These are phyloP conservation scores for Clarias macrocephalus DNA, from an alignment of 2,113 vertebrate species.

Conservation along the genomic window DNA sequence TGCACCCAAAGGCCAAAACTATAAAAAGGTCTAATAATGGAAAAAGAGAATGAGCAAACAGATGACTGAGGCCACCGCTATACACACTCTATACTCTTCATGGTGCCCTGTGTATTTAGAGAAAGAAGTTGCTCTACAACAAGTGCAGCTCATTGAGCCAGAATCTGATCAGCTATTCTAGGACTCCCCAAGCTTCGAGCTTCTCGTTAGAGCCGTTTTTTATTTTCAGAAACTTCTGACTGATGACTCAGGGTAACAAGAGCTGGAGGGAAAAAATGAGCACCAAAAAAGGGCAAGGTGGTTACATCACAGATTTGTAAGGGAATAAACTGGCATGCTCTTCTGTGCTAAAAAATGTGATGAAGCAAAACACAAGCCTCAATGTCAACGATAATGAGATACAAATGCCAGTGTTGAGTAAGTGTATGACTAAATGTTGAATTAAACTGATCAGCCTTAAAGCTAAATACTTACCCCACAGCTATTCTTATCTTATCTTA, in stretches of 20 bases:
- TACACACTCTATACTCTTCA: not conserved
- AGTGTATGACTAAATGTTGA: not conserved
- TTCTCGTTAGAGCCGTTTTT: conserved; percentile 1
- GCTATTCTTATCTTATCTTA: not conserved
- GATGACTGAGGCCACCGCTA: not conserved
- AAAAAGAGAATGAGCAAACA: not conserved
- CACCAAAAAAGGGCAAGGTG: not conserved
- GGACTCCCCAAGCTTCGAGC: conserved; percentile 18
- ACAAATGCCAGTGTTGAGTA: not conserved
- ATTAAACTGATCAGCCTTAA: not conserved
- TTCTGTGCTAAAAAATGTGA: not conserved
- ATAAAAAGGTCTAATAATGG: not conserved
- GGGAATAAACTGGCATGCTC: conserved; percentile 1
- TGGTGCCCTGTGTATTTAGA: not conserved
- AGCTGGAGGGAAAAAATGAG: conserved; percentile 19
- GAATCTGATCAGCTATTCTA: conserved; percentile 18
- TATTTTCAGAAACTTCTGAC: conserved; percentile 22
- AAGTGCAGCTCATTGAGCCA: conserved; percentile 21
- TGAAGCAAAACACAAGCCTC: not conserved
- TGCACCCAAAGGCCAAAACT: not conserved
- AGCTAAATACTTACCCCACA: not conserved
- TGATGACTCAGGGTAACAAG: conserved; percentile 26
- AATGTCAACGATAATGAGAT: not conserved
- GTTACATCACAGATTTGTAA: conserved; percentile 2
- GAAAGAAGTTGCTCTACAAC: not conserved